Evolutionary conservation across 2,888 invertebrate species (phyloP).

Genomic region (Pemphredon lugubris): DNA sequence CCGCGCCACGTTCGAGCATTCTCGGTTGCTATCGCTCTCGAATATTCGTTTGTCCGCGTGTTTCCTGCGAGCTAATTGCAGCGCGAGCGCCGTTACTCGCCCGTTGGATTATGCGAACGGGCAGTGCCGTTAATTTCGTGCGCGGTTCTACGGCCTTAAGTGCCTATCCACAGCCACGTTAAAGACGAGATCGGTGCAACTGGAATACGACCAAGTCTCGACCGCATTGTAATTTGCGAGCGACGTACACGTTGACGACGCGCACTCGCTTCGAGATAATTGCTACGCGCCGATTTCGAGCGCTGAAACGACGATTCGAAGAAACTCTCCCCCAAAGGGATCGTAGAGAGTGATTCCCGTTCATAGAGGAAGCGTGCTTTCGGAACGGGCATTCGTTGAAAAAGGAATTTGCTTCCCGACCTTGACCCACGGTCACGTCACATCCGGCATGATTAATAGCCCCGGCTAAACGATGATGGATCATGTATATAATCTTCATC

Average conservation of each 20-base stretch:
- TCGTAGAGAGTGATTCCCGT: too few relatives aligned
- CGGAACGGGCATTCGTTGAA: neutral
- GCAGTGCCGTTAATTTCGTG: slow-evolving; percentile 72
- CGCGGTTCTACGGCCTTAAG: slow-evolving; percentile 58
- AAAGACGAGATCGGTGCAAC: slow-evolving; percentile 51
- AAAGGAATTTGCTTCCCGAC: slow-evolving; percentile 36
- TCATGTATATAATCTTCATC: slow-evolving; percentile 41
- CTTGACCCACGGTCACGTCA: slow-evolving; percentile 39
- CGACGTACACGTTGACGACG: too few relatives aligned
- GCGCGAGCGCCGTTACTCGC: slow-evolving; percentile 73
- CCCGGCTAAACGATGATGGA: slow-evolving; percentile 48
- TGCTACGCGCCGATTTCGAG: too few relatives aligned
- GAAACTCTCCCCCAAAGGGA: too few relatives aligned
- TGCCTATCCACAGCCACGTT: slow-evolving; percentile 43
- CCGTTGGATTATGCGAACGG: slow-evolving; percentile 71
- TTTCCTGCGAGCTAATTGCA: slow-evolving; percentile 76
- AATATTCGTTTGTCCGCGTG: slow-evolving; percentile 71
- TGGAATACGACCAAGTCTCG: neutral
- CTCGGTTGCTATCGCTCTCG: slow-evolving; percentile 42
- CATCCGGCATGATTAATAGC: slow-evolving; percentile 51
- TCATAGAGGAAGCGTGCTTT: too few relatives aligned
- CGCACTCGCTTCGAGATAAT: neutral
- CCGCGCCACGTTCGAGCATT: slow-evolving; percentile 17
- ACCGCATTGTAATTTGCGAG: slow-evolving; percentile 11
- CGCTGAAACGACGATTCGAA: too few relatives aligned